Evolutionary conservation across 2,113 vertebrate genomes (phyloP).

Genomic region (Echinops telfairi): DNA sequence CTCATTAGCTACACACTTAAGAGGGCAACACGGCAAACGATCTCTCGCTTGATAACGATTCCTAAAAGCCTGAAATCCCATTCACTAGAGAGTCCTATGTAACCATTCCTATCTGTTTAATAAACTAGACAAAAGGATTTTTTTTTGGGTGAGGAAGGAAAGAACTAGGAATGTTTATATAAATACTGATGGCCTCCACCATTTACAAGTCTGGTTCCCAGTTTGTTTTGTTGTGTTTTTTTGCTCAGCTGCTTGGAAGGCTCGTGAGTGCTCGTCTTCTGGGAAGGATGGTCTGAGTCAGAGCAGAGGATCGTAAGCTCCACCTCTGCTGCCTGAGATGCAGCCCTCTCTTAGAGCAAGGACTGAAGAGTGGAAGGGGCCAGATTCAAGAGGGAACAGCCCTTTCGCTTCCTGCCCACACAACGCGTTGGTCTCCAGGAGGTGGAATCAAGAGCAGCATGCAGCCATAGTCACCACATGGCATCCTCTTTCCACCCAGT

Average conservation of each 20-base stretch:
- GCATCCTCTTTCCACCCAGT: neutral
- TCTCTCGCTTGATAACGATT: accelerated
- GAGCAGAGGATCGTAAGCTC: accelerated
- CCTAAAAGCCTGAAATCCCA: neutral
- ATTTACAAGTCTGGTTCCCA: accelerated
- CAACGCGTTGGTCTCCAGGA: neutral
- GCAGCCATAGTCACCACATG: accelerated
- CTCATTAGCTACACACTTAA: constrained; percentile 28
- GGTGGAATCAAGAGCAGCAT: neutral
- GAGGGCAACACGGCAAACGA: neutral
- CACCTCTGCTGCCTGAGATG: neutral
- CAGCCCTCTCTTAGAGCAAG: accelerated
- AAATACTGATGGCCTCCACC: neutral
- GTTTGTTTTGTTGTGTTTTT: neutral
- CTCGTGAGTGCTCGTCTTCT: neutral
- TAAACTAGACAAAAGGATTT: neutral
- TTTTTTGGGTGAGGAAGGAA: neutral
- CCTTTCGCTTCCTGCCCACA: accelerated
- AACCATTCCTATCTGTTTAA: neutral
- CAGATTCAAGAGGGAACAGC: neutral
- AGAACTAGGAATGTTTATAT: constrained; percentile 3
- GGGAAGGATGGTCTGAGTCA: accelerated
- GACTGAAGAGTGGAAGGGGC: neutral
- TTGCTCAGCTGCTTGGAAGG: accelerated
- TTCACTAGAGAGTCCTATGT: accelerated